Percentiles rank a stretch among this genome's conserved stretches.
These are phyloP conservation scores for Brachypterus glaber DNA, from an alignment of 2,888 invertebrate species.

Conservation along the genomic window DNA sequence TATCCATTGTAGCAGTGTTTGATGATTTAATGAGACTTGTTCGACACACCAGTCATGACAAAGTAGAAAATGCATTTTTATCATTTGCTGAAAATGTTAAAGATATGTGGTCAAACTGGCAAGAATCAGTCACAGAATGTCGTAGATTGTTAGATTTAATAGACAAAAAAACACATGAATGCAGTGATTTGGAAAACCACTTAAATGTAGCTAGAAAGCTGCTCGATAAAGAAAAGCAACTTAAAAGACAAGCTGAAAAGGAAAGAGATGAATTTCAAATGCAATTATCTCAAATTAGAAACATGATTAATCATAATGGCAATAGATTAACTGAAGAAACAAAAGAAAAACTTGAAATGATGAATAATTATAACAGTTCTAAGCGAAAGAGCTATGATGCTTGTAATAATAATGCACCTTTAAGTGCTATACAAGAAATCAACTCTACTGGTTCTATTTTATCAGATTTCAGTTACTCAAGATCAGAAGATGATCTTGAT, in stretches of 20 bases:
- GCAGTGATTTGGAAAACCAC: constrained; percentile 68
- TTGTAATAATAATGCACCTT: constrained; percentile 18
- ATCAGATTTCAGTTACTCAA: constrained; percentile 72
- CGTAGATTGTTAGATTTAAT: constrained; percentile 59
- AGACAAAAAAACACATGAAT: constrained; percentile 60
- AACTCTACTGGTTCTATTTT: constrained; percentile 74
- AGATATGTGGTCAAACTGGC: constrained; percentile 59
- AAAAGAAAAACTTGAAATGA: constrained; percentile 64
- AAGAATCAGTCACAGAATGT: constrained; percentile 62
- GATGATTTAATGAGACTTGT: constrained; percentile 26
- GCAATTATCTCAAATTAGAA: neutral
- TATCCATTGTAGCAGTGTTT: constrained; percentile 26
- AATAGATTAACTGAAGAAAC: constrained; percentile 19
- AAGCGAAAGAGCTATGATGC: constrained; percentile 26
- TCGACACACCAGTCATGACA: constrained; percentile 17
- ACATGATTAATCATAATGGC: constrained; percentile 3
- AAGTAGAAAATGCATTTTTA: constrained; percentile 15
- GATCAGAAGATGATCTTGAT: constrained; percentile 76
- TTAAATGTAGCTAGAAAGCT: constrained; percentile 71
- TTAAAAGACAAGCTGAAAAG: constrained; percentile 2
- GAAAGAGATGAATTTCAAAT: constrained; percentile 4
- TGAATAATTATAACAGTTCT: constrained; percentile 49
- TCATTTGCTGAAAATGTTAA: constrained; percentile 61
- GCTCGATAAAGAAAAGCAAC: constrained; percentile 44
- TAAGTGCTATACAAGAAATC: constrained; percentile 58